These are phyloP conservation scores for Eristalis arbustorum DNA, from an alignment of 2,888 invertebrate species.

Conservation along the genomic window DNA sequence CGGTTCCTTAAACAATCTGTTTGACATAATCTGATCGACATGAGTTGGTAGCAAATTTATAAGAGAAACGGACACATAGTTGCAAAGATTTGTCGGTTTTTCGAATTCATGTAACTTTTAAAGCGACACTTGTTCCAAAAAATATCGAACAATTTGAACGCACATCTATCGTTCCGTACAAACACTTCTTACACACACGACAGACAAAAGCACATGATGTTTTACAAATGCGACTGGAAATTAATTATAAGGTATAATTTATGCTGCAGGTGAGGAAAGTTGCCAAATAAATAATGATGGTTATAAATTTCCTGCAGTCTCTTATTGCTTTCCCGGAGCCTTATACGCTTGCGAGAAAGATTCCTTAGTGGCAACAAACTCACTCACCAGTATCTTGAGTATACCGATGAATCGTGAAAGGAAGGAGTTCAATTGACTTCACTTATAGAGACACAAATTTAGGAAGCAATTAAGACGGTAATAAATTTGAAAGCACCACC, in stretches of 20 bases:
- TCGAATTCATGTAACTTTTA: background rate
- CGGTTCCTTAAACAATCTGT: too few species aligned
- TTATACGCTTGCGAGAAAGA: background rate
- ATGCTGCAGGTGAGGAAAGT: slow-evolving; percentile 64
- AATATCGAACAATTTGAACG: background rate
- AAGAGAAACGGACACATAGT: too few species aligned
- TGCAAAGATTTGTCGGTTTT: too few species aligned
- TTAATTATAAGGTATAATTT: slow-evolving; percentile 66
- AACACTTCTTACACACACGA: background rate
- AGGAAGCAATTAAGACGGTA: slow-evolving; percentile 64
- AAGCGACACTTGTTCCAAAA: background rate
- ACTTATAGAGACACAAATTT: slow-evolving; percentile 49
- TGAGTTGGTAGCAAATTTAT: too few species aligned
- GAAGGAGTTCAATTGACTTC: slow-evolving; percentile 64
- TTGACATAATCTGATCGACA: too few species aligned
- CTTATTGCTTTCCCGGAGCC: slow-evolving; percentile 35
- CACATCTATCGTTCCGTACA: background rate
- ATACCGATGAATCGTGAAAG: slow-evolving; percentile 47
- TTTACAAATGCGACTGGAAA: slow-evolving; percentile 29
- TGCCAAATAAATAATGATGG: slow-evolving; percentile 61
- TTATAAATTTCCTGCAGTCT: slow-evolving; percentile 56
- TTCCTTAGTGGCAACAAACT: background rate
- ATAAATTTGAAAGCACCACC: slow-evolving; percentile 46
- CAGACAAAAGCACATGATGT: background rate
- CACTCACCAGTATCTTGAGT: background rate